These are phyloP conservation scores for Macquaria ambigua DNA, from an alignment of 2,113 vertebrate genomes.

Conservation along the genomic window DNA sequence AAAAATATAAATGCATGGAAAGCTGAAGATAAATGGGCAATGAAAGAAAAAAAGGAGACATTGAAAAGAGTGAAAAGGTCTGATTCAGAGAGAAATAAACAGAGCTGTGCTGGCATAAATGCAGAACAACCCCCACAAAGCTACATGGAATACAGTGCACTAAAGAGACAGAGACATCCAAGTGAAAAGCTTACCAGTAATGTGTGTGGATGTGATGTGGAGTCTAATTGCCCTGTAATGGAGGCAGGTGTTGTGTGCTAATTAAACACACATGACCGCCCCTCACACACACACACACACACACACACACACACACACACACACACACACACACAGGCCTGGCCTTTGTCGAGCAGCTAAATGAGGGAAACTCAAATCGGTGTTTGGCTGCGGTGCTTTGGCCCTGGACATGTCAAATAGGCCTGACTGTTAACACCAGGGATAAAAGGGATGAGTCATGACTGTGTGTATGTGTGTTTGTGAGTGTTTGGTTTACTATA, in stretches of 20 bases:
- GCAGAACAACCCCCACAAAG: not conserved
- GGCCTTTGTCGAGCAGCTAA: conserved; percentile 51
- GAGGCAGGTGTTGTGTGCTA: conserved; percentile 64
- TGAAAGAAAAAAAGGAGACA: conserved; percentile 15
- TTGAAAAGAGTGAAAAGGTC: conserved; percentile 3
- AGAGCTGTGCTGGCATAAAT: not conserved
- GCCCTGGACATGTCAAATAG: conserved; percentile 40
- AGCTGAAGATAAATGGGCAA: not conserved
- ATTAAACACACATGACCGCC: conserved; percentile 57
- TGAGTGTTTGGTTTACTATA: not conserved
- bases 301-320: conserved; percentile 29
- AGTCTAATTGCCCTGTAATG: conserved; percentile 59
- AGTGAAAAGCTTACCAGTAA: conserved; percentile 13
- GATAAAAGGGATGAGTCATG: conserved; percentile 44
- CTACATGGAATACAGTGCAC: not conserved
- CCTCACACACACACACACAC: conserved; percentile 18
- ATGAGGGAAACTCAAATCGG: conserved; percentile 49
- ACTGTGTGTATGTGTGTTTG: conserved; percentile 23
- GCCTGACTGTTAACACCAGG: conserved; percentile 40
- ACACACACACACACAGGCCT: conserved; percentile 38
- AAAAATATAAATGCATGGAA: not conserved
- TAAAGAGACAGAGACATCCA: conserved; percentile 9
- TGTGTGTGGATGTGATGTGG: conserved; percentile 55
- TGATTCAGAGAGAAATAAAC: conserved; percentile 38
- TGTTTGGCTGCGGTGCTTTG: conserved; percentile 34